A percentile compares a stretch with the other conserved stretches of the same genome.
phyloP scores from a whole-genome alignment of 2,113 vertebrate species.

The Pseudolaguvia tuberculata region DNA sequence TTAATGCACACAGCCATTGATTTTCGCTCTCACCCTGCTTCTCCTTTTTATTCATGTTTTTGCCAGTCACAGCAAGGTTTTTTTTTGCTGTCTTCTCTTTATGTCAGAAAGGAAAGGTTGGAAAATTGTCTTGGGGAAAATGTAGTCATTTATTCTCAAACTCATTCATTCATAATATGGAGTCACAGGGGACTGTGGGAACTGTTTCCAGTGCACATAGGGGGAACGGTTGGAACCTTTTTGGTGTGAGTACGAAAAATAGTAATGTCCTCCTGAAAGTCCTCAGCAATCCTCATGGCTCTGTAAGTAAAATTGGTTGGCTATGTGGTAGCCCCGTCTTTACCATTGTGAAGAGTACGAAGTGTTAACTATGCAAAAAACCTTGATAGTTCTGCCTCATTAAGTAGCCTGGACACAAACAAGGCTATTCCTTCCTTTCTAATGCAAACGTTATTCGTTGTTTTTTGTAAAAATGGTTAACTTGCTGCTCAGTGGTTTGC shows the following conservation, averaged over 20 bases:
- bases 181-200: too few species aligned
- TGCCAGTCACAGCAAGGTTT: constrained; percentile 62
- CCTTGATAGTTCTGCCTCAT: constrained; percentile 27
- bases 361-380: neutral
- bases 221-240: too few species aligned
- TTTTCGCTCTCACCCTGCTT: constrained; percentile 64
- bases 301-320: constrained; percentile 8
- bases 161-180: too few species aligned
- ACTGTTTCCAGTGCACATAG: too few species aligned
- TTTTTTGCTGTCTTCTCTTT: neutral
- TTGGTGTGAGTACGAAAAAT: constrained; percentile 57
- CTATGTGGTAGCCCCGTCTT: too few species aligned
- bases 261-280: constrained; percentile 31
- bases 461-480: constrained; percentile 14
- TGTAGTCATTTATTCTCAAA: too few species aligned
- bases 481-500: constrained; percentile 39
- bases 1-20: constrained; percentile 91
- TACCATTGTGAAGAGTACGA: too few species aligned
- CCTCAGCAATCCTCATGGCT: constrained; percentile 7
- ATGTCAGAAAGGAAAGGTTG: neutral
- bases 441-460: neutral
- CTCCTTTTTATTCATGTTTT: constrained; percentile 71
- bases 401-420: constrained; percentile 20
- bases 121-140: neutral
- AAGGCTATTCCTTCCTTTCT: neutral